Evolutionary conservation across 2,888 invertebrate species (phyloP).

Genomic region (Pristionchus japonicus): DNA sequence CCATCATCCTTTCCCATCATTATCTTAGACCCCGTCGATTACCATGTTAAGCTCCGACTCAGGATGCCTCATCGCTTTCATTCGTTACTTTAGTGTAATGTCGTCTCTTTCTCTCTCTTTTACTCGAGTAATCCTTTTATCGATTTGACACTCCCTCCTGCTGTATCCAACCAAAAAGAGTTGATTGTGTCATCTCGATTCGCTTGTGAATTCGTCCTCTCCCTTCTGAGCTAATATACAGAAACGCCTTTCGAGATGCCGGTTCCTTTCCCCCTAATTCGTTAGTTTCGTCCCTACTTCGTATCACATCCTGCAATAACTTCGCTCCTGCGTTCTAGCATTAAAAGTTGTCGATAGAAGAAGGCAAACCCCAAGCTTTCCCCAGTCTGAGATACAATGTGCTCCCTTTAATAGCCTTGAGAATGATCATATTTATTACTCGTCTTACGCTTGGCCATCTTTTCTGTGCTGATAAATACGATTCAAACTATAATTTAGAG

Average conservation of each 20-base stretch:
- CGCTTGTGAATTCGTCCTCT: background rate
- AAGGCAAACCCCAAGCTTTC: background rate
- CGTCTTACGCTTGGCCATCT: background rate
- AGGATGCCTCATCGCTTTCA: background rate
- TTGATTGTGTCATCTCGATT: slow-evolving; percentile 35
- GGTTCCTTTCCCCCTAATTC: slow-evolving; percentile 3
- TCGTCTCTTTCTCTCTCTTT: background rate
- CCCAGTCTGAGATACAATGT: background rate
- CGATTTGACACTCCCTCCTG: background rate
- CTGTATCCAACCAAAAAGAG: slow-evolving; percentile 2
- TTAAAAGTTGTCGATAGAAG: background rate
- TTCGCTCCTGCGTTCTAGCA: background rate
- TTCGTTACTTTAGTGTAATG: background rate
- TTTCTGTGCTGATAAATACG: slow-evolving; percentile 4
- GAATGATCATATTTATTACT: background rate
- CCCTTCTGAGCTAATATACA: background rate
- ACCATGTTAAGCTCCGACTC: slow-evolving; percentile 13
- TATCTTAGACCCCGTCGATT: background rate
- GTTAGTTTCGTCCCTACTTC: background rate
- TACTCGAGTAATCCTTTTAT: background rate
- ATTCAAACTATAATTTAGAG: background rate
- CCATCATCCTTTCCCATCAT: slow-evolving; percentile 8
- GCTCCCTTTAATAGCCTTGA: background rate
- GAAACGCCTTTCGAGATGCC: slow-evolving; percentile 30
- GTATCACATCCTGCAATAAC: background rate